A percentile compares a stretch with the other conserved stretches of the same genome.
Conservation (phyloP, 2,888 invertebrate species). For the Venusia cambrica region DNA sequence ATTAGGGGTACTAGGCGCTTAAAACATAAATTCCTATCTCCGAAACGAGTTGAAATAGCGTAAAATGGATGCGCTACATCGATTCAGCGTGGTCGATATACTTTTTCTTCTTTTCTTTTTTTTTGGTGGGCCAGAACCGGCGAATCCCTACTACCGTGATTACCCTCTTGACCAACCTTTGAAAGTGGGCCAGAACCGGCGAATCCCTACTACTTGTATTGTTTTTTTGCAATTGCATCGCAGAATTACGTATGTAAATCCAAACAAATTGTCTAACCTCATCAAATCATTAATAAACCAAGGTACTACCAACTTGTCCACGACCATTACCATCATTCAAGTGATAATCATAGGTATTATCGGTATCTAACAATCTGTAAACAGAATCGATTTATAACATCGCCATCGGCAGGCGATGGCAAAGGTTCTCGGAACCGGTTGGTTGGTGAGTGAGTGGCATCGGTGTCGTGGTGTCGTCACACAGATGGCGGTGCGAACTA, state of each 20-base stretch:
- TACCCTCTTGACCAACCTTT: no score
- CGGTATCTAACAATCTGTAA: conserved; percentile 29
- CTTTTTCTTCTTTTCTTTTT: no score
- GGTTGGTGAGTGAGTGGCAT: conserved; percentile 55
- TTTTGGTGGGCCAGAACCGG: no score
- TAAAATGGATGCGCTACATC: no score
- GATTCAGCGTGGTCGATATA: no score
- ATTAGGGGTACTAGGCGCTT: no score
- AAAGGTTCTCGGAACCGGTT: conserved; percentile 56
- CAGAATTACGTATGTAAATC: conserved; percentile 3
- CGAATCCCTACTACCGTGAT: no score
- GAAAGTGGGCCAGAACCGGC: no score
- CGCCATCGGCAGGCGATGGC: conserved; percentile 23
- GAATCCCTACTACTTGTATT: no score
- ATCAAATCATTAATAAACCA: conserved; percentile 18
- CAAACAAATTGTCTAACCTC: conserved; percentile 9
- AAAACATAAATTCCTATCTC: no score
- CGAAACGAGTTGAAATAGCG: no score
- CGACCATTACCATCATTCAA: conserved; percentile 26
- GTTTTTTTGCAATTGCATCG: no score
- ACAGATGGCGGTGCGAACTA: conserved; percentile 44
- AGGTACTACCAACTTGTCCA: conserved; percentile 21
- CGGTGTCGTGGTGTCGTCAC: conserved; percentile 73
- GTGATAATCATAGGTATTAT: conserved; percentile 27
- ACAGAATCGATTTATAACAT: conserved; percentile 29